Percentiles rank a stretch among this genome's conserved stretches.
Conservation (phyloP, 1,140 invertebrate species). For the Ceratina japonica region DNA sequence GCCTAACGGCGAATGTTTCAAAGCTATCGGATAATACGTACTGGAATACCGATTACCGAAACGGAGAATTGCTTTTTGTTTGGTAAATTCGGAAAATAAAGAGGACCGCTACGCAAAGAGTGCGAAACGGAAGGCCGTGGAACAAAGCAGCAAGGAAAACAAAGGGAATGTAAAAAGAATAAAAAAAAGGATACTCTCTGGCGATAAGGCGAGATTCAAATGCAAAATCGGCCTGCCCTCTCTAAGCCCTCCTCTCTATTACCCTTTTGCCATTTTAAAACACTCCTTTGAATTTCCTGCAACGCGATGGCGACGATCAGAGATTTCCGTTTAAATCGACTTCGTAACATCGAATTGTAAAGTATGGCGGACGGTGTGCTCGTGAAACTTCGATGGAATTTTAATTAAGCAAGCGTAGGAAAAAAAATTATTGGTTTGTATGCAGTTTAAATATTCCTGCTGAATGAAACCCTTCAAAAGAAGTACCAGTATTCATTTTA, state of each 20-base stretch:
- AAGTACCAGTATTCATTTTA: neutral
- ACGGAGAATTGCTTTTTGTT: neutral
- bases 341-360: neutral
- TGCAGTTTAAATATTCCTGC: slow-evolving; percentile 7
- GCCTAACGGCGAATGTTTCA: neutral
- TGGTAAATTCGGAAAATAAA: neutral
- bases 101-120: neutral
- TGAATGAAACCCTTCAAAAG: neutral
- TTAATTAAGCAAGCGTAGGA: neutral
- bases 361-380: neutral
- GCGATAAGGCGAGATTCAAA: slow-evolving; percentile 34
- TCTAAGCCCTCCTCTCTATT: neutral
- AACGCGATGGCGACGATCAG: neutral
- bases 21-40: neutral
- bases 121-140: slow-evolving; percentile 36
- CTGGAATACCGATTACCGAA: neutral
- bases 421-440: neutral
- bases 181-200: slow-evolving; percentile 40
- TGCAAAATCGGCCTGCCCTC: neutral
- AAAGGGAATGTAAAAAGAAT: slow-evolving; percentile 53
- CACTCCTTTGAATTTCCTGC: slow-evolving; percentile 2
- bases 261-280: neutral
- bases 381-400: neutral
- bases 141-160: slow-evolving; percentile 45
- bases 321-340: slow-evolving; percentile 4